These are phyloP conservation scores for Anthophora plumipes DNA, from an alignment of 2,888 invertebrate genomes.

Conservation along the genomic window DNA sequence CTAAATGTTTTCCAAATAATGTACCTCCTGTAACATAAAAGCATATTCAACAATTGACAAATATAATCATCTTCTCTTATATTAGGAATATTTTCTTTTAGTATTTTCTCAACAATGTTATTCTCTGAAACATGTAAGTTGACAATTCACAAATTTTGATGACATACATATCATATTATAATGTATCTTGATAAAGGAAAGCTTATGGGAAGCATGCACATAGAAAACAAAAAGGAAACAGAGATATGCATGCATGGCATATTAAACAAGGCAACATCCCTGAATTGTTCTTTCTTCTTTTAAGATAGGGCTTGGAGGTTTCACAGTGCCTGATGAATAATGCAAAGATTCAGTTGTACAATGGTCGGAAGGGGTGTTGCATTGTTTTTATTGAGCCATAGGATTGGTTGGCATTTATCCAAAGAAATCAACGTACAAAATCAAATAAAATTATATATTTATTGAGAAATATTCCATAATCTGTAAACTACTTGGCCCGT, in stretches of 20 bases:
- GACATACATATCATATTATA: constrained; percentile 23
- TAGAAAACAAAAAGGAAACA: constrained; percentile 53
- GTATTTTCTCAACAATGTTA: background rate
- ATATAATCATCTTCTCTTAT: background rate
- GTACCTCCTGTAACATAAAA: constrained; percentile 90
- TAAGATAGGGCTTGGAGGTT: constrained; percentile 62
- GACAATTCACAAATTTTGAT: constrained; percentile 10
- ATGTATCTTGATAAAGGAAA: constrained; percentile 36
- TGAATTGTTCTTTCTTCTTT: constrained; percentile 68
- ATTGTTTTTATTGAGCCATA: constrained; percentile 64
- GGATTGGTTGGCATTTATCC: constrained; percentile 48
- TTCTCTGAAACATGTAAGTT: background rate
- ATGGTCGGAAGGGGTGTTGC: constrained; percentile 63
- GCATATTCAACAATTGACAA: background rate
- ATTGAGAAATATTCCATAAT: constrained; percentile 31
- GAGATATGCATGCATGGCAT: constrained; percentile 62
- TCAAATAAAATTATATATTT: constrained; percentile 45
- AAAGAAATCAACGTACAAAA: constrained; percentile 55
- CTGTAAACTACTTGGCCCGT: background rate
- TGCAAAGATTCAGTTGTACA: constrained; percentile 68
- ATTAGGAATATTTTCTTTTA: background rate
- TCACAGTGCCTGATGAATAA: constrained; percentile 73
- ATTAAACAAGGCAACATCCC: constrained; percentile 62
- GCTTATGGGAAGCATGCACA: constrained; percentile 51
- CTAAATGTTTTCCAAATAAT: constrained; percentile 97